Evolutionary conservation across 2,113 vertebrate species (phyloP).

Genomic region (Ophthalmolycus amberensis): DNA sequence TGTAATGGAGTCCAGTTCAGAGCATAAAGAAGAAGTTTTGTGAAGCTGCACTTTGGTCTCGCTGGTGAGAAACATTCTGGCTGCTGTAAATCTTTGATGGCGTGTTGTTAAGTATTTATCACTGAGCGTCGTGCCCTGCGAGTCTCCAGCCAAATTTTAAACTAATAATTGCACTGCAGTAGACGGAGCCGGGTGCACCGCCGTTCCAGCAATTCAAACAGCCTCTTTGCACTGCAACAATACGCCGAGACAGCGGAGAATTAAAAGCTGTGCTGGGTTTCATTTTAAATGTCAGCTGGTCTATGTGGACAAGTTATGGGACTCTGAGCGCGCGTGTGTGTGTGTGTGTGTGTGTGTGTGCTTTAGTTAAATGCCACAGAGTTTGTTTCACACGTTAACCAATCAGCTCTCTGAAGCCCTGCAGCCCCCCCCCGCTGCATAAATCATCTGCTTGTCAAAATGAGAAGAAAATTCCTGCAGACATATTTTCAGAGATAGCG

Average conservation of each 20-base stretch:
- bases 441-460: constrained; percentile 61
- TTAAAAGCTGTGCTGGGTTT: constrained; percentile 38
- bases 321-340: constrained; percentile 15
- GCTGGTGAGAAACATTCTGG: not conserved
- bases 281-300: constrained; percentile 58
- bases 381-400: constrained; percentile 55
- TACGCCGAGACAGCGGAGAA: not conserved
- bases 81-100: constrained; percentile 37
- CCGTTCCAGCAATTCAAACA: constrained; percentile 12
- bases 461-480: constrained; percentile 52
- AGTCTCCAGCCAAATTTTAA: constrained; percentile 1
- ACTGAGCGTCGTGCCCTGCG: not conserved
- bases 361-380: constrained; percentile 50
- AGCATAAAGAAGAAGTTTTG: not conserved
- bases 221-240: not conserved
- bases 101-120: constrained; percentile 48
- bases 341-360: constrained; percentile 41
- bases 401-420: constrained; percentile 27
- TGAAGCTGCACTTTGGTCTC: not conserved
- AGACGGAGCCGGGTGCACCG: not conserved
- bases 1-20: not conserved
- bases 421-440: constrained; percentile 21
- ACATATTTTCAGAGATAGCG: constrained; percentile 55
- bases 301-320: constrained; percentile 2
- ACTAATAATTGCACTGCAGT: constrained; percentile 31